These are phyloP conservation scores for Leptinotarsa tumamoca DNA, from an alignment of 2,888 invertebrate genomes.

Conservation along the genomic window DNA sequence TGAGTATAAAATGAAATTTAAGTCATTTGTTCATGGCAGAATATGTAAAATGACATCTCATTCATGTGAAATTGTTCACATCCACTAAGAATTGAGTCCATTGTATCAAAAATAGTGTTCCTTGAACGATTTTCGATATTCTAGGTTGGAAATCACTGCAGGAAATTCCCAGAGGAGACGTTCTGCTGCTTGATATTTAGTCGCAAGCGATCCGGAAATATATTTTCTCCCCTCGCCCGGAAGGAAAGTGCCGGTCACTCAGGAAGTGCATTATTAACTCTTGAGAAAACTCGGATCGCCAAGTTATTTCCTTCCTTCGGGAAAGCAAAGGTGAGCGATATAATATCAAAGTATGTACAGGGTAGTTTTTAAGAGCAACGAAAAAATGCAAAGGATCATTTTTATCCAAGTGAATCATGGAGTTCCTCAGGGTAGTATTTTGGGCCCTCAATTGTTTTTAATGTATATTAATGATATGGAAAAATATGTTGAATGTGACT, in stretches of 20 bases:
- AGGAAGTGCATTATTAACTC: conserved; percentile 37
- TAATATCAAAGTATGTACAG: too few relatives aligned
- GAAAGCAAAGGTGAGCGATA: conserved; percentile 1
- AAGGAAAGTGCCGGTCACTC: conserved; percentile 48
- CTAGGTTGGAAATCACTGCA: conserved; percentile 53
- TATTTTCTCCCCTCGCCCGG: conserved; percentile 44
- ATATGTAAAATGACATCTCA: too few relatives aligned
- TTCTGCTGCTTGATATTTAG: conserved; percentile 57
- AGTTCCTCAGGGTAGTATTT: too few relatives aligned
- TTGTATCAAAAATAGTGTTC: neutral
- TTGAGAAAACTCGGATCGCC: conserved; percentile 19
- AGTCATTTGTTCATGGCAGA: too few relatives aligned
- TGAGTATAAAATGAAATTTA: too few relatives aligned
- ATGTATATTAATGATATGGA: too few relatives aligned
- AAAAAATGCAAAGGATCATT: too few relatives aligned
- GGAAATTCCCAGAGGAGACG: conserved; percentile 52
- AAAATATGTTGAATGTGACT: too few relatives aligned
- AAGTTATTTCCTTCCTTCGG: conserved; percentile 31
- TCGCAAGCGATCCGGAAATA: conserved; percentile 47
- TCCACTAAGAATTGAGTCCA: neutral
- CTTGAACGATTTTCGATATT: conserved; percentile 41
- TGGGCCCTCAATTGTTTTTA: too few relatives aligned
- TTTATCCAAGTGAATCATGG: too few relatives aligned
- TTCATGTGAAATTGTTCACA: too few relatives aligned
- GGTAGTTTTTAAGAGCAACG: too few relatives aligned